Conservation (phyloP, 2,888 invertebrate species). For the Andrena minutula region DNA sequence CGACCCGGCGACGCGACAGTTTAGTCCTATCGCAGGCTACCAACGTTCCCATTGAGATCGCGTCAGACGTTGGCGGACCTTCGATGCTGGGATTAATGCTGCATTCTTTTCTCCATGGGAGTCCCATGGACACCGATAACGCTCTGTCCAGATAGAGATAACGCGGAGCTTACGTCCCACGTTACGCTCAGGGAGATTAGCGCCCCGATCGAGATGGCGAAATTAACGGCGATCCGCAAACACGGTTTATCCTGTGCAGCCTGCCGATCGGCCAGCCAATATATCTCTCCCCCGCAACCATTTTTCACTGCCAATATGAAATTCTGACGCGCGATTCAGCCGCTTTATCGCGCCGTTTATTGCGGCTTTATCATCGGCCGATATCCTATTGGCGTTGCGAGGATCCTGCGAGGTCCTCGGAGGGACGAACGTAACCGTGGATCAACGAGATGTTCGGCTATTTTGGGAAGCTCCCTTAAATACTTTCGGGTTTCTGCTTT, state of each 20-base stretch:
- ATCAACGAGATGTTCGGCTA: background rate
- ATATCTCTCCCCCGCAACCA: background rate
- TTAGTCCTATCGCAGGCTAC: background rate
- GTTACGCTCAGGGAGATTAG: conserved; percentile 51
- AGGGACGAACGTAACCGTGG: background rate
- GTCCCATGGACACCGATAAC: conserved; percentile 43
- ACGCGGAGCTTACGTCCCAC: conserved; percentile 40
- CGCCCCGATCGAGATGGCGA: conserved; percentile 42
- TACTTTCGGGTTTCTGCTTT: background rate
- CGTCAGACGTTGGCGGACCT: background rate
- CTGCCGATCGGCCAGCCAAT: conserved; percentile 12
- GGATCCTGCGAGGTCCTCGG: background rate
- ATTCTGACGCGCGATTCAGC: conserved; percentile 1
- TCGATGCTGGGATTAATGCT: background rate
- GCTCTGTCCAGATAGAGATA: conserved; percentile 20
- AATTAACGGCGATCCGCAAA: conserved; percentile 54
- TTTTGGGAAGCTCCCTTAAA: background rate
- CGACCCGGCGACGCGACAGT: conserved; percentile 1
- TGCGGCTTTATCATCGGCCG: background rate
- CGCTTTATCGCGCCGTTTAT: conserved; percentile 2
- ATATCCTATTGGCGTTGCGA: background rate
- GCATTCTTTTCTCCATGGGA: background rate
- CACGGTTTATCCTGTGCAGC: conserved; percentile 37
- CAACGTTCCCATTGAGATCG: background rate
- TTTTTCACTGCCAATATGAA: conserved; percentile 26